Evolutionary conservation across 1,140 invertebrate genomes (phyloP), one percentile per base, ranked within the genome.

Genomic region (Rhizoglyphus robini): DNA sequence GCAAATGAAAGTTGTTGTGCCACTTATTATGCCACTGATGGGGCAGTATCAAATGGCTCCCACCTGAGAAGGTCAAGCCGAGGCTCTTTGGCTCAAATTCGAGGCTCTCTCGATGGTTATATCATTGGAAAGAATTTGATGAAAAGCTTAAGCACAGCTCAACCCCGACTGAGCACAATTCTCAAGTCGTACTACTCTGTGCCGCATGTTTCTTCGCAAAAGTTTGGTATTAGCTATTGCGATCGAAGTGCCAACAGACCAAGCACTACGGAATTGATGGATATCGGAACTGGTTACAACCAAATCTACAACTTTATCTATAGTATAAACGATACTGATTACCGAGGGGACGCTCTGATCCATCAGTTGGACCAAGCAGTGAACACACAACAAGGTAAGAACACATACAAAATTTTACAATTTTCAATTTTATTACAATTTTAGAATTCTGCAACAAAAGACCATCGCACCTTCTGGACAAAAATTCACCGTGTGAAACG

Each of bases 71-170:
- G n/a, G 13, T 49, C 61, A 2, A 66, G n/a, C 25, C 30, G 60
- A 18, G 64, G 46, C 5, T 63, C 68, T 20, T 31, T 36, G 18
- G 68, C 68, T 20, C 32, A 69, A 31, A 47, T 69, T 27, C 23
- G 49, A n/a, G 68, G 68, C 18, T 65, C 41, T 3, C 27, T 69
- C 20, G 68, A 69, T 65, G 68, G 68, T 5, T 65, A 63, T 48
- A 18, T 63, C 15, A 62, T 69, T 51, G 68, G 68, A n/a, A 51
- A 29, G n/a, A 4, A 34, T 47, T 20, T 41, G 23, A n/a, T n/a
- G n/a, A 4, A 20, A 54, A 67, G 32, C 32, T 8, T 25, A 11
- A 30, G 51, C 29, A 11, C 25, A 32, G 5, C 15, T 8, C 23
- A 31, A 15, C 29, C 57, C 23, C 63, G 31, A 63, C 49, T 67